A percentile compares a stretch with the other conserved stretches of the same genome.
Evolutionary conservation across 2,888 invertebrate genomes (phyloP).

Genomic region (Thereva nobilitata): DNA sequence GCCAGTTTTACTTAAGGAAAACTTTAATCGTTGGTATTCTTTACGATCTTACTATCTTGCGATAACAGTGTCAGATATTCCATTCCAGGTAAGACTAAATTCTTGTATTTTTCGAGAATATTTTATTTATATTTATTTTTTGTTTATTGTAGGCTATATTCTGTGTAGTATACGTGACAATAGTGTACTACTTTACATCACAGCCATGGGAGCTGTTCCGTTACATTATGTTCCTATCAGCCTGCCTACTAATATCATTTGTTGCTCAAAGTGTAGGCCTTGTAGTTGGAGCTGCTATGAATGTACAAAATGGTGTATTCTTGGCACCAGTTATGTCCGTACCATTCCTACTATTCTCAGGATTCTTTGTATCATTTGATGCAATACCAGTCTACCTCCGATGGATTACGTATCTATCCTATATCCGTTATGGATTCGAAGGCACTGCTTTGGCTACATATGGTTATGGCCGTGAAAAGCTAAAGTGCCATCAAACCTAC

Average conservation of each 20-base stretch:
- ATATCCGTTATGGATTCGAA: conserved; percentile 95
- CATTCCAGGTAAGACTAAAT: conserved; percentile 81
- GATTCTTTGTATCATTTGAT: conserved; percentile 96
- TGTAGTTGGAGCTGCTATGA: conserved; percentile 94
- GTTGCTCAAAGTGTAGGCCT: conserved; percentile 95
- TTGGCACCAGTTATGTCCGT: conserved; percentile 96
- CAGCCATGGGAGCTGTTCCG: conserved; percentile 84
- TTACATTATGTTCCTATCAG: conserved; percentile 85
- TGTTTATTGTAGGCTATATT: conserved; percentile 79
- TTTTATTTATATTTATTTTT: conserved; percentile 24
- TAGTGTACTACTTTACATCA: conserved; percentile 93
- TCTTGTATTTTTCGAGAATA: background rate
- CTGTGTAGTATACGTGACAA: conserved; percentile 87
- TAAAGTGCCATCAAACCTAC: conserved; percentile 81
- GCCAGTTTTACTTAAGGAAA: conserved; percentile 92
- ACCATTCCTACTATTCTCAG: conserved; percentile 93
- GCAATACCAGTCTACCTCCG: conserved; percentile 92
- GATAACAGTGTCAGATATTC: conserved; percentile 93
- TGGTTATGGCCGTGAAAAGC: conserved; percentile 77
- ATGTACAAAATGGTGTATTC: conserved; percentile 95
- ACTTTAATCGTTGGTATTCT: conserved; percentile 97
- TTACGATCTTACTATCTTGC: conserved; percentile 92
- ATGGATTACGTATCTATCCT: conserved; percentile 94
- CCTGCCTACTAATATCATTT: conserved; percentile 88
- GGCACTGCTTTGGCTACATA: conserved; percentile 92